Conservation (phyloP, 2,113 vertebrate genomes). For the Halcyon malimbica region DNA sequence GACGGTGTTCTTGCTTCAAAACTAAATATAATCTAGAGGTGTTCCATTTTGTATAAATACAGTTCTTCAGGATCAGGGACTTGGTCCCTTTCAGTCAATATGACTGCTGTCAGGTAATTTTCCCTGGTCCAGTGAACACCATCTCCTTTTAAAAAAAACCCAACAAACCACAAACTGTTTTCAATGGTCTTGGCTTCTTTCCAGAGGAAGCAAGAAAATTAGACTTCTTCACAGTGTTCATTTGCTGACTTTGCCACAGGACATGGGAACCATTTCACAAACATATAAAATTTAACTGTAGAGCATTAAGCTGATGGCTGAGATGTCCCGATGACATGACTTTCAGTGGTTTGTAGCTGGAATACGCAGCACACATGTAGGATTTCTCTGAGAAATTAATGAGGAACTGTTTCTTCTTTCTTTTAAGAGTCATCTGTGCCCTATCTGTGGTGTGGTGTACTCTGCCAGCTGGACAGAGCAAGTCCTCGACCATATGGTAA, state of each 20-base stretch:
- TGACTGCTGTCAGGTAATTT: background rate
- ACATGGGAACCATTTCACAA: background rate
- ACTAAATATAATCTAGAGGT: background rate
- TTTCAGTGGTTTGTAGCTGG: background rate
- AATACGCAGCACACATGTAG: background rate
- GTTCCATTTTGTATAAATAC: background rate
- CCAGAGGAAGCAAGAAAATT: slow-evolving; percentile 3
- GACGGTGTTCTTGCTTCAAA: background rate
- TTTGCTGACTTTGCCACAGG: background rate
- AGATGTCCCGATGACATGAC: background rate
- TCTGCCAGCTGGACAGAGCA: background rate
- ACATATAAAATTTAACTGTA: background rate
- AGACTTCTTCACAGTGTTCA: background rate
- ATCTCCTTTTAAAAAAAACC: background rate
- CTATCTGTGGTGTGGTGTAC: background rate
- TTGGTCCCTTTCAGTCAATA: background rate
- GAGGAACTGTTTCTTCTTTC: background rate
- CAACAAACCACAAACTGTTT: background rate
- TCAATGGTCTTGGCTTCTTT: background rate
- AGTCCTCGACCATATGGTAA: background rate
- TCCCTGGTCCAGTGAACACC: background rate
- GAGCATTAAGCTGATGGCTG: background rate
- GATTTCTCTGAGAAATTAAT: background rate
- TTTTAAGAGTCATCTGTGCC: background rate
- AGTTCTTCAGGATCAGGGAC: background rate